Base-by-base conservation (phyloP, 23 tunicate species). In the Halocynthia aurantium region DNA sequence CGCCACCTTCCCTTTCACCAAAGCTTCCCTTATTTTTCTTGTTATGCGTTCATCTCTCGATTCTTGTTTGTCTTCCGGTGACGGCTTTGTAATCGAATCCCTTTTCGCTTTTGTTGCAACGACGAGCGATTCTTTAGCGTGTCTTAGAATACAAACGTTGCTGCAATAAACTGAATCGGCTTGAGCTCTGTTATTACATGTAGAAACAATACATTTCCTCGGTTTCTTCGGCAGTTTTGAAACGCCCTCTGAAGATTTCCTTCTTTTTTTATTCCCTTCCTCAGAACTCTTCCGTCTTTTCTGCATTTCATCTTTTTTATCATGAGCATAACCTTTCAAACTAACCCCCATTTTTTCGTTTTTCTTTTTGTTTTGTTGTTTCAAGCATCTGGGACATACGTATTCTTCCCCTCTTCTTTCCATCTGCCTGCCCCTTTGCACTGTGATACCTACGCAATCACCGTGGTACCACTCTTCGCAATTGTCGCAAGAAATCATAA, bases 381-480 rank as follows among this genome's bases (percentile, higher is more conserved):
- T 75, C 7, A 76, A 10, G 65, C 96, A 89, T 7, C 70, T 61
- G 8, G 96, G 88, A 58, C 96, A 89, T 52, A 89, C 76, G 54
- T 89, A 89, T 70, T 89, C 96, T 60, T 84, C 88, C 6, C 82
- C 77, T 69, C 84, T 84, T 60, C 84, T 80, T 69, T 89, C 96
- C 96, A 89, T 89, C 44, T 84, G 77, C 73, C 81, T 84, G 50
- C 96, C 96, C 7, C 81, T 54, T 68, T 84, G 78, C 22, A 89
- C 75, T 20, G 96, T 58, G 55, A 89, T 84, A 13, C 96, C 96
- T 21, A 89, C 96, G 72, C 96, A 89, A 53, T 89, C 96, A 8
- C 96, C 96, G 71, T 89, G 96, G 50, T 75, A 89, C 96, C 96
- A 89, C 40, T 89, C 88, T 67, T 89, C 96, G 76, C 96, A 89